Conservation (phyloP, 2,797 vertebrate species). For the Echiichthys vipera region DNA sequence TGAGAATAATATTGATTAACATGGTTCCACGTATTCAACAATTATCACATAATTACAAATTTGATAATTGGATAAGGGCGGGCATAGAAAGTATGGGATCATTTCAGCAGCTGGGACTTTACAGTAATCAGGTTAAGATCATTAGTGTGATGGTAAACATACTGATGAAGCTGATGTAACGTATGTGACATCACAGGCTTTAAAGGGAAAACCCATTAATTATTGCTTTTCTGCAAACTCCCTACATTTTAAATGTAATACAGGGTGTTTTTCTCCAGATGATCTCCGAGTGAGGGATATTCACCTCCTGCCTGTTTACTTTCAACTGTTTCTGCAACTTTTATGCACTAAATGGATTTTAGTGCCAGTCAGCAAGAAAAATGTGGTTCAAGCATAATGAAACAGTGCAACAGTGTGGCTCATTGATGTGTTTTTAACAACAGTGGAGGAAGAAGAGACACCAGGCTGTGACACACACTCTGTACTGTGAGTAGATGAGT, state of each 20-base stretch:
- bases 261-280: background rate
- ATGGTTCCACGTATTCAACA: no score
- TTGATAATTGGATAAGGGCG: background rate
- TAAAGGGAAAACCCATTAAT: slow-evolving; percentile 28
- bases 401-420: background rate
- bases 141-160: slow-evolving; percentile 31
- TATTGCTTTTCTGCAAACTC: slow-evolving; percentile 14
- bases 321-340: background rate
- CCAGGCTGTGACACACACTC: no score
- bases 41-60: background rate
- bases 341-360: background rate
- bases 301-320: background rate
- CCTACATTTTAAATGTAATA: no score
- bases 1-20: no score
- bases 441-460: no score
- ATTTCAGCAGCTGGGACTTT: background rate
- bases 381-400: background rate
- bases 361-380: slow-evolving; percentile 20
- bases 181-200: slow-evolving; percentile 8
- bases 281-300: background rate
- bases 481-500: no score
- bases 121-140: slow-evolving; percentile 20
- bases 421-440: background rate
- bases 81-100: background rate
- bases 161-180: slow-evolving; percentile 44